Base-by-base conservation (phyloP, 2,888 invertebrate species). In the Apotomis turbidana region DNA sequence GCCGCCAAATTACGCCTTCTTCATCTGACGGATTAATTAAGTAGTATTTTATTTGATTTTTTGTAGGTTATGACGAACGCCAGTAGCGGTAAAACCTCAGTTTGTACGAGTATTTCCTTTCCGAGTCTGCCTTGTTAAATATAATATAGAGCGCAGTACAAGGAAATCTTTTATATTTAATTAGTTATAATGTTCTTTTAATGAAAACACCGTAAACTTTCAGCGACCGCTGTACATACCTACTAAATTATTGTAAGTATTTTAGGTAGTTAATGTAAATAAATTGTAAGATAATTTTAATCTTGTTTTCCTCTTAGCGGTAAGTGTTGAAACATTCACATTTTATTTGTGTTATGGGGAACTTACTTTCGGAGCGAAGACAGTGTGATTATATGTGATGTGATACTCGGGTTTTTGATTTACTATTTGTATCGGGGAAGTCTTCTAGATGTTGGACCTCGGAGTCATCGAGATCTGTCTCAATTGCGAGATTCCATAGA, bases 271-370 rank as follows among this genome's bases (percentile, higher is more conserved):
- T 77, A 81, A 76, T 88, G 88, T 89, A 87, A 85, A 87, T 87
- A 88, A 81, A 78, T 67, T 83, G 82, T 85, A 87, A 84, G 77
- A 82, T 85, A 84, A 80, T 58, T 77, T 75, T 77, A 76, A 81
- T 77, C 80, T 81, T 83, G 82, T 85, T 86, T 87, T 83, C 79
- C 80, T 77, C 75, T 63, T 84, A 85, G 83, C 77, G 76, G 74
- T 90, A 90, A 90, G 90, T 87, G 90, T 90, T 90, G 85, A 87
- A 76, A 83, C 73, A 76, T 88, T 88, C 84, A 89, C 88, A 88
- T 89, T 90, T 86, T 90, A 89, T 86, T 88, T 89, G 85, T 86
- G 89, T 89, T 90, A 81, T 82, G 71, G 74, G 74, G 74, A 77
- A 77, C 77, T 78, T 79, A 80, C 80, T 81, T 81, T 76, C 73